Base-by-base conservation (phyloP, 2,113 vertebrate species). In the Microtus ochrogaster region DNA sequence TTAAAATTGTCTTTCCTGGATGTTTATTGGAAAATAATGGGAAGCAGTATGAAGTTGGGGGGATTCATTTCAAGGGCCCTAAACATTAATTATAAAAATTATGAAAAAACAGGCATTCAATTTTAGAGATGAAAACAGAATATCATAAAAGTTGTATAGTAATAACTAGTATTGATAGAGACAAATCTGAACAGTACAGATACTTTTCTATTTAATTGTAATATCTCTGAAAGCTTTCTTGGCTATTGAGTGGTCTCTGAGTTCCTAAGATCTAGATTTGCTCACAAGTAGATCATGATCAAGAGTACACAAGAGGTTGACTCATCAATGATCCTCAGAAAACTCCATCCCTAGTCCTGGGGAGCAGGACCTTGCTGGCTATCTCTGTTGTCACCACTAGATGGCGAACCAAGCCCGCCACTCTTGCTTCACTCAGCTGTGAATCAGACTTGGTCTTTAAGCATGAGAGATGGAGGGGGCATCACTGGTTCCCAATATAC, bases 381-480 rank as follows among this genome's bases (percentile, higher is more conserved):
- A 39, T 90, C 33, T 28, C 3, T 0, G 26, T 36, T 77, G 1
- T 33, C 10, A 89, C 98, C 98, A 93, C 97, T 78, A 97, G 98
- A 87, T 86, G 98, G 98, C 98, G 97, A 91, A 78, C 63, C 72
- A 72, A 88, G 91, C 92, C 96, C 81, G 52, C 28, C 41, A 13
- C 92, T 91, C 91, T 52, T 10, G 26, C 28, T 28, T 91, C 66
- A 21, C 5, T 78, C 58, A 83, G 61, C 76, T 94, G 85, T 81
- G 72, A 96, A 68, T 89, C 14, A 85, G 44, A 84, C 65, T 68
- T 85, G 88, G 66, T 47, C 84, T 90, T 61, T 66, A 79, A 91
- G 41, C 55, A 7, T 41, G 58, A 44, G 77, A 65, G 49, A 70
- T 33, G 61, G 5, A 33, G 30, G 61, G 19, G 70, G 28, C 26